These are phyloP conservation scores for Perca flavescens DNA, from an alignment of 2,113 vertebrate genomes.

Conservation along the genomic window DNA sequence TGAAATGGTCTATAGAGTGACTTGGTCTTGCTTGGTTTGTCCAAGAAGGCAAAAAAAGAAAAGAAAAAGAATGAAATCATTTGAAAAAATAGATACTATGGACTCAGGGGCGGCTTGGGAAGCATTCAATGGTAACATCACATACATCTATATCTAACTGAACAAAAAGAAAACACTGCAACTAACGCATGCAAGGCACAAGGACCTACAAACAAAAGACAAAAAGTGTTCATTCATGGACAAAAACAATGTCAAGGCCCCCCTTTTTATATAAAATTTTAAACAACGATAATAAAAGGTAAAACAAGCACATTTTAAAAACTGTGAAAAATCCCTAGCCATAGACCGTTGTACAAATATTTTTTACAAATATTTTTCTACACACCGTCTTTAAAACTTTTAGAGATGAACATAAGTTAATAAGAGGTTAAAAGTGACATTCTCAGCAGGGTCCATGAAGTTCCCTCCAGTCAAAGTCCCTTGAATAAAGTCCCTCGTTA, in stretches of 20 bases:
- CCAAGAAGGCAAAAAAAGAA: slow-evolving; percentile 57
- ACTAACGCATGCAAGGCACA: slow-evolving; percentile 81
- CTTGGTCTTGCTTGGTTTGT: slow-evolving; percentile 72
- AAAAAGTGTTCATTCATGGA: slow-evolving; percentile 55
- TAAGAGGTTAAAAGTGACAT: slow-evolving; percentile 84
- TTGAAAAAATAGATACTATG: slow-evolving; percentile 34
- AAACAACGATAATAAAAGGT: slow-evolving; percentile 83
- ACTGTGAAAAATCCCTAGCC: slow-evolving; percentile 82
- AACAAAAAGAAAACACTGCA: slow-evolving; percentile 77
- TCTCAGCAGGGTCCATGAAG: slow-evolving; percentile 81
- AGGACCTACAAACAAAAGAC: slow-evolving; percentile 66
- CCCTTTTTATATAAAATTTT: slow-evolving; percentile 83
- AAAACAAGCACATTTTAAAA: slow-evolving; percentile 85
- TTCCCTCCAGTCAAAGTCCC: slow-evolving; percentile 69
- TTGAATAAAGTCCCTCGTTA: slow-evolving; percentile 63
- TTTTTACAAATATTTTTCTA: slow-evolving; percentile 86
- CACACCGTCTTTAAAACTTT: slow-evolving; percentile 87
- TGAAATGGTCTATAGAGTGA: slow-evolving; percentile 72
- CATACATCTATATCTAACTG: slow-evolving; percentile 68
- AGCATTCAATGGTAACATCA: slow-evolving; percentile 58
- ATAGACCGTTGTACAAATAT: slow-evolving; percentile 93
- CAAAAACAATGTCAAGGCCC: slow-evolving; percentile 69
- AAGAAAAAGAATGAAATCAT: slow-evolving; percentile 30
- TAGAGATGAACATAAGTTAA: slow-evolving; percentile 89
- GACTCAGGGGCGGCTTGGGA: slow-evolving; percentile 6